Evolutionary conservation across 2,797 vertebrate species (phyloP).

Genomic region (Avahi laniger): DNA sequence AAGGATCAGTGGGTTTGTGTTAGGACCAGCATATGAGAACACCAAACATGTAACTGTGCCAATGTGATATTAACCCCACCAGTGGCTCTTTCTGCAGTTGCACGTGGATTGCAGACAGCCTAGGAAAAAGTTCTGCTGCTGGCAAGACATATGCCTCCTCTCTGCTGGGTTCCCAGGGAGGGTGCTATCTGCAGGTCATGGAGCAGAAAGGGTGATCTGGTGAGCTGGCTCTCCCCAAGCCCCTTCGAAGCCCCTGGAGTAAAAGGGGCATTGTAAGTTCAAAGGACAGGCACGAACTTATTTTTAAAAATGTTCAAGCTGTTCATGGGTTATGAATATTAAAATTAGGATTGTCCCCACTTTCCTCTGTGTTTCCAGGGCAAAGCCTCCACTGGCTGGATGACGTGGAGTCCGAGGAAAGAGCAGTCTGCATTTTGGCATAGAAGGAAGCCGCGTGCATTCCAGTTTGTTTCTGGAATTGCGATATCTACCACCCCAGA

Average conservation of each 20-base stretch:
- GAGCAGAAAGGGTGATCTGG: neutral
- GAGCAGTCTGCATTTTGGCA: constrained; percentile 64
- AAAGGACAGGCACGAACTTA: neutral
- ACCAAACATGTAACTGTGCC: neutral
- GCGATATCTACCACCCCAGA: constrained; percentile 66
- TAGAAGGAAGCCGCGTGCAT: constrained; percentile 66
- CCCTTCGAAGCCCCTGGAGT: neutral
- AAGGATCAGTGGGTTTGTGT: neutral
- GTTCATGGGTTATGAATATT: neutral
- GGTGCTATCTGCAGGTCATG: neutral
- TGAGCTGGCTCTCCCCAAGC: neutral
- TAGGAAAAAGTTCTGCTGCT: neutral
- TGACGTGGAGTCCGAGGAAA: constrained; percentile 60
- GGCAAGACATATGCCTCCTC: neutral
- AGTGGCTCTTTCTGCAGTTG: neutral
- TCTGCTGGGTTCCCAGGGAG: neutral
- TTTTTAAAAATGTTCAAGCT: neutral
- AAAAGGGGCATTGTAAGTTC: neutral
- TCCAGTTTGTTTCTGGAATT: constrained; percentile 65
- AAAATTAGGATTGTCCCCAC: constrained; percentile 2
- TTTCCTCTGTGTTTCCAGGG: constrained; percentile 74
- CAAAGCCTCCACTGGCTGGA: constrained; percentile 17
- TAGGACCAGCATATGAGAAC: neutral
- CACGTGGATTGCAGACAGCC: neutral
- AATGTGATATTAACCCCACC: neutral